A percentile compares a stretch with the other conserved stretches of the same genome.
Evolutionary conservation across 2,797 vertebrate species (phyloP).

Genomic region (Pteropus rufus): DNA sequence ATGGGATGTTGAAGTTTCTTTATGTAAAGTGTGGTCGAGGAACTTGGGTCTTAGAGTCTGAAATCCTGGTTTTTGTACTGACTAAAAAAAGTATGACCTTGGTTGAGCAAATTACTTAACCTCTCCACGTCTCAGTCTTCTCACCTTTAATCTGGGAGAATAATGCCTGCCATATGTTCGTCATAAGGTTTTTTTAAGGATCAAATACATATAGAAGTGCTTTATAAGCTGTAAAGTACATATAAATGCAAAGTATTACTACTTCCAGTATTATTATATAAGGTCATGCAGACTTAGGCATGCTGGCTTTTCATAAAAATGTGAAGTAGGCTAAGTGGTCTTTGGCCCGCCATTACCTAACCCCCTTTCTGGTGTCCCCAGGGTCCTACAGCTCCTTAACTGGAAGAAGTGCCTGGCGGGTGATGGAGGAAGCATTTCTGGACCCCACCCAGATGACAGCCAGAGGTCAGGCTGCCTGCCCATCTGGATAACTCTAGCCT

Average conservation of each 20-base stretch:
- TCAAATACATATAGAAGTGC: not conserved
- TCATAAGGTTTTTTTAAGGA: not conserved
- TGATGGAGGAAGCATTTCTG: not conserved
- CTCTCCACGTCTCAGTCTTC: not conserved
- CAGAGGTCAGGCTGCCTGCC: not conserved
- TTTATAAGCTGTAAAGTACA: not conserved
- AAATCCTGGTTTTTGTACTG: not conserved
- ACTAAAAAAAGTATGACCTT: not conserved
- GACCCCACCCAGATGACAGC: not conserved
- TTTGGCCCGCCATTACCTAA: not conserved
- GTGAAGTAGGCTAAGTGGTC: not conserved
- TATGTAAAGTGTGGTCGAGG: not conserved
- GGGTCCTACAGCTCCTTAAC: not conserved
- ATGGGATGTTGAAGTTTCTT: not conserved
- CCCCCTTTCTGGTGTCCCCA: not conserved
- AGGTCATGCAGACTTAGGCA: not conserved
- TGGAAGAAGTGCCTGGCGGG: not conserved
- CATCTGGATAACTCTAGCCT: not conserved
- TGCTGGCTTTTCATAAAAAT: not conserved
- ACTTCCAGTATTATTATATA: not conserved
- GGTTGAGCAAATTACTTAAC: not conserved
- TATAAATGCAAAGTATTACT: not conserved
- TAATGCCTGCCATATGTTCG: not conserved
- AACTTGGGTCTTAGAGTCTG: not conserved
- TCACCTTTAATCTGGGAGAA: not conserved